A percentile compares a stretch with the other conserved stretches of the same genome.
phyloP scores from a whole-genome alignment of 2,888 invertebrate genomes.

The Steinernema hermaphroditum region DNA sequence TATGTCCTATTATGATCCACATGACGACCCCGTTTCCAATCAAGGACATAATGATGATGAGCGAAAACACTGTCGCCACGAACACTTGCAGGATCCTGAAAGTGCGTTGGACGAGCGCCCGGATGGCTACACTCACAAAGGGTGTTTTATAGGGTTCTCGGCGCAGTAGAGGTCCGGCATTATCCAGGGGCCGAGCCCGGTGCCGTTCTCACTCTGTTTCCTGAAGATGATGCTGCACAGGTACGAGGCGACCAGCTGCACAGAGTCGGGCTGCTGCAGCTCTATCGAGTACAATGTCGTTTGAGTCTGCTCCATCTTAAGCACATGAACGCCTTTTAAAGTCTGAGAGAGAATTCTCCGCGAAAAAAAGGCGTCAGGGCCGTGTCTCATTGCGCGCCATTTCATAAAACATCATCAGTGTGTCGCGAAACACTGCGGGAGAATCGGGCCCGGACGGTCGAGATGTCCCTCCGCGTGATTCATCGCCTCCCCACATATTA shows the following conservation, averaged over 20 bases:
- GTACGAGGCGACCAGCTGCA: constrained; percentile 7
- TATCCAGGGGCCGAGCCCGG: constrained; percentile 2
- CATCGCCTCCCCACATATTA: constrained; percentile 13
- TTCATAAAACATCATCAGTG: too few relatives aligned
- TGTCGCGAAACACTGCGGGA: too few relatives aligned
- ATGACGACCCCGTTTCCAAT: constrained; percentile 58
- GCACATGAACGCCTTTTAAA: not conserved
- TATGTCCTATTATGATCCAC: constrained; percentile 59
- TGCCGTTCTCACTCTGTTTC: constrained; percentile 12
- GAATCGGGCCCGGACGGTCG: too few relatives aligned
- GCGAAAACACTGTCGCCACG: constrained; percentile 49
- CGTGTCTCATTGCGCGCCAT: too few relatives aligned
- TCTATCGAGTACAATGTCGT: constrained; percentile 15
- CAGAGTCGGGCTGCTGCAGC: constrained; percentile 8
- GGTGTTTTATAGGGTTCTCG: constrained; percentile 39
- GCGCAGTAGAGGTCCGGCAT: constrained; percentile 37
- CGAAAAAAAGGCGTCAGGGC: too few relatives aligned
- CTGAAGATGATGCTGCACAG: constrained; percentile 16
- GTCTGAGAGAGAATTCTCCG: not conserved
- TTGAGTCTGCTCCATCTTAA: not conserved
- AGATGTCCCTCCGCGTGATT: not conserved
- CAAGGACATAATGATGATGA: constrained; percentile 51
- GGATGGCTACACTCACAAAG: constrained; percentile 15
- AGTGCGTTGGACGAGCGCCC: too few relatives aligned
- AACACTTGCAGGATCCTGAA: constrained; percentile 49